Percentiles rank a stretch among this genome's conserved stretches.
Evolutionary conservation across 2,888 invertebrate genomes (phyloP).

Genomic region (Automeris io): DNA sequence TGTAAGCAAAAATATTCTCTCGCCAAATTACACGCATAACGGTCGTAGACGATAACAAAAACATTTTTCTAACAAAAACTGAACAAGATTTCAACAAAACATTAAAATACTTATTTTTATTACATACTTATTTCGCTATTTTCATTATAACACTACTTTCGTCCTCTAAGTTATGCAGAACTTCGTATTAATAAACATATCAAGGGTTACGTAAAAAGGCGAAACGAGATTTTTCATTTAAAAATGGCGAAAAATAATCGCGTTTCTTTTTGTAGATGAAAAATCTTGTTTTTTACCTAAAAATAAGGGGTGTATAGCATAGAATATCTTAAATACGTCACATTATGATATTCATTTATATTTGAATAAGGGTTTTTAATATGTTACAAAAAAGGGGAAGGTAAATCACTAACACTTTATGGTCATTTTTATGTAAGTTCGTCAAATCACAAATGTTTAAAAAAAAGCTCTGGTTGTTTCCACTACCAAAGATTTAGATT

Average conservation of each 20-base stretch:
- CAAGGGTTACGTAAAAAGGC: conserved; percentile 10
- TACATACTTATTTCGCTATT: conserved; percentile 34
- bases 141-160: conserved; percentile 23
- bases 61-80: conserved; percentile 14
- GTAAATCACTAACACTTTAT: conserved; percentile 59
- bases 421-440: conserved; percentile 47
- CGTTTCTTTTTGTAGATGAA: not conserved
- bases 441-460: conserved; percentile 46
- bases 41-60: conserved; percentile 24
- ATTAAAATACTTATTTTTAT: conserved; percentile 29
- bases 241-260: not conserved
- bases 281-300: conserved; percentile 7
- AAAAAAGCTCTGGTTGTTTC: conserved; percentile 35
- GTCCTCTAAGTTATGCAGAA: conserved; percentile 27
- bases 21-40: conserved; percentile 11
- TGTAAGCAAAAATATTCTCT: too few relatives aligned
- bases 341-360: conserved; percentile 37
- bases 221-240: not conserved
- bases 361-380: conserved; percentile 24
- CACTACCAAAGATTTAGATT: conserved; percentile 6
- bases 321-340: conserved; percentile 39
- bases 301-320: conserved; percentile 23
- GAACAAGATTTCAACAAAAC: conserved; percentile 29
- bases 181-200: conserved; percentile 11
- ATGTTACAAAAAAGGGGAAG: conserved; percentile 45